Conservation (phyloP, 1,140 invertebrate species). For the Cataglyphis hispanica region DNA sequence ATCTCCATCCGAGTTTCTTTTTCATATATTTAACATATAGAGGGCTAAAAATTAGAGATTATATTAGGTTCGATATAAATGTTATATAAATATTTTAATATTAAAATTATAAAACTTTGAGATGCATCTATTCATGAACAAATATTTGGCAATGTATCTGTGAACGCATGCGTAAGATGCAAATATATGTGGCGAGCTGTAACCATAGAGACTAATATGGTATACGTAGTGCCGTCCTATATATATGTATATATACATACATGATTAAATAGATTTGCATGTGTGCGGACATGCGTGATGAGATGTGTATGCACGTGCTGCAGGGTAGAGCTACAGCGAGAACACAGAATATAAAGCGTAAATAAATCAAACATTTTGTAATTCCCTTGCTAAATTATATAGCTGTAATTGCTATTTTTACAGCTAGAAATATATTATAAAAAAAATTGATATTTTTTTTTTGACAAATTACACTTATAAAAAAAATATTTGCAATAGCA, state of each 20-base stretch:
- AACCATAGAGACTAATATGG: not conserved
- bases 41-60: not conserved
- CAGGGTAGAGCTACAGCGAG: not conserved
- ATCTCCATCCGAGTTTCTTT: not conserved
- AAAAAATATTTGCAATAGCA: not conserved
- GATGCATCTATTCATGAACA: conserved; percentile 3
- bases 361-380: conserved; percentile 4
- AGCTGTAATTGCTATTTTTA: not conserved
- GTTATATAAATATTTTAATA: not conserved
- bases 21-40: not conserved
- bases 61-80: not conserved
- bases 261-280: not conserved
- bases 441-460: not conserved
- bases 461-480: not conserved
- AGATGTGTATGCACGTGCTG: not conserved
- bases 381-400: not conserved
- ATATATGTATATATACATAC: not conserved
- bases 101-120: not conserved
- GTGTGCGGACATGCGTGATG: conserved; percentile 19
- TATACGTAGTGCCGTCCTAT: not conserved
- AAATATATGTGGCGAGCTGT: too few species aligned
- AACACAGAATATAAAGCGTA: not conserved
- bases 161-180: not conserved
- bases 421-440: not conserved
- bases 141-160: not conserved